Base-by-base conservation (phyloP, 2,888 invertebrate species). In the Noctua janthe region DNA sequence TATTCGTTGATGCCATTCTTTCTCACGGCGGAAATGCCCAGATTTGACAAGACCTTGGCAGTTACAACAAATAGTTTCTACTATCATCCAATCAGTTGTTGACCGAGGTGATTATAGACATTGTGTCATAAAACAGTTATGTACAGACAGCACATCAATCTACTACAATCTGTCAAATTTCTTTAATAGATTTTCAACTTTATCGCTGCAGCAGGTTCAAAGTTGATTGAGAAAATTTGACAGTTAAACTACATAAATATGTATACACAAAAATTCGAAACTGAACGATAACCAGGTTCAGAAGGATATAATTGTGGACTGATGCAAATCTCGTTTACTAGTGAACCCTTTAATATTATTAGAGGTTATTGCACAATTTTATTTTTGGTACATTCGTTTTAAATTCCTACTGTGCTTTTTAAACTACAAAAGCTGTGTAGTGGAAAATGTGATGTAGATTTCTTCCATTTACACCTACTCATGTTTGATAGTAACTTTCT, bases 1-100 rank as follows among this genome's bases (percentile, higher is more conserved):
- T 84, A 73, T 78, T 84, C 71, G 75, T 77, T 80, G 39, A 51
- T 71, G 29, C 72, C 66, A 56, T 71, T 85, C 56, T 76, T 84
- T 84, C 51, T 47, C 43, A 35, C 20, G 62, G 71, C 67, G 51
- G 43, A 66, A 74, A 23, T 51, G 39, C 35, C 75, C 87, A 85
- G 87, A 85, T 84, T 77, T 67, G 64, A 43, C 47, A 51, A 56
- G 56, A 72, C 62, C 29, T 75, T 85, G 67, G 67, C 35, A 69
- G n/a, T 0, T 47, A 15, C 17, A 72, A 54, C 59, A 51, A 29
- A 39, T 56, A 47, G 54, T 17, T 43, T 71, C n/a, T 17, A 10
- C 49, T 54, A 20, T 54, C 47, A 51, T 43, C 20, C 23, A 69
- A 73, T 47, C 7, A n/a, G 35, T 39, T 59, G 20, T 56, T 29